These are phyloP conservation scores for Archivesica marissinica DNA, from an alignment of 1,140 invertebrate species.

Conservation along the genomic window DNA sequence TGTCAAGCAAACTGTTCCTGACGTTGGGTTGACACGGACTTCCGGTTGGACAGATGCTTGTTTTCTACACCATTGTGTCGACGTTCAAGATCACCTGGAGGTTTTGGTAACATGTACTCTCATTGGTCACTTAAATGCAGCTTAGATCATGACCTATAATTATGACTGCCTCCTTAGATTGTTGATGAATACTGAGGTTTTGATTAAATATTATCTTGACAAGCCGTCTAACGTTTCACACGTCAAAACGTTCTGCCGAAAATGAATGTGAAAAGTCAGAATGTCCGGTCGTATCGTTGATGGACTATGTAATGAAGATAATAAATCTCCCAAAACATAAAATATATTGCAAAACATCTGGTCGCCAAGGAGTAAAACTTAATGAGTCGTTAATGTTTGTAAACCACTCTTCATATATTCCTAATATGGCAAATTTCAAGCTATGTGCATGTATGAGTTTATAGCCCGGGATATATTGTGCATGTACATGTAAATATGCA, in stretches of 20 bases:
- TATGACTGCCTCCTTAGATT: conserved; percentile 37
- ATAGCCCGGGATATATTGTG: too few species aligned
- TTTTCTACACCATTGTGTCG: conserved; percentile 36
- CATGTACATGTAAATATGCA: too few species aligned
- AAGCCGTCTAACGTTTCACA: conserved; percentile 39
- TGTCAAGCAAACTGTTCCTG: conserved; percentile 26
- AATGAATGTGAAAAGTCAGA: conserved; percentile 45
- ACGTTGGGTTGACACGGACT: conserved; percentile 43
- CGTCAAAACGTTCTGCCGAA: conserved; percentile 10
- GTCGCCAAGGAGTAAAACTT: too few species aligned
- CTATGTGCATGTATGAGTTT: too few species aligned
- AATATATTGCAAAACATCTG: too few species aligned
- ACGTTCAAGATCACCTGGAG: conserved; percentile 46
- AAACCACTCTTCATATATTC: too few species aligned
- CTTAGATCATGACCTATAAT: conserved; percentile 55
- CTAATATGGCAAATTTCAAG: too few species aligned
- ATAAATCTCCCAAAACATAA: too few species aligned
- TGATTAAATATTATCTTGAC: conserved; percentile 57
- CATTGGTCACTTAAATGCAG: conserved; percentile 58
- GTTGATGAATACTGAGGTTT: conserved; percentile 26
- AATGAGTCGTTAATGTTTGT: too few species aligned
- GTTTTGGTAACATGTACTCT: conserved; percentile 51
- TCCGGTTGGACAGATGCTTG: conserved; percentile 50
- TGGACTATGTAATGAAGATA: too few species aligned
- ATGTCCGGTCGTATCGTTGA: too few species aligned